Conservation (phyloP, 2,888 invertebrate species). For the Falcaria lacertinaria region DNA sequence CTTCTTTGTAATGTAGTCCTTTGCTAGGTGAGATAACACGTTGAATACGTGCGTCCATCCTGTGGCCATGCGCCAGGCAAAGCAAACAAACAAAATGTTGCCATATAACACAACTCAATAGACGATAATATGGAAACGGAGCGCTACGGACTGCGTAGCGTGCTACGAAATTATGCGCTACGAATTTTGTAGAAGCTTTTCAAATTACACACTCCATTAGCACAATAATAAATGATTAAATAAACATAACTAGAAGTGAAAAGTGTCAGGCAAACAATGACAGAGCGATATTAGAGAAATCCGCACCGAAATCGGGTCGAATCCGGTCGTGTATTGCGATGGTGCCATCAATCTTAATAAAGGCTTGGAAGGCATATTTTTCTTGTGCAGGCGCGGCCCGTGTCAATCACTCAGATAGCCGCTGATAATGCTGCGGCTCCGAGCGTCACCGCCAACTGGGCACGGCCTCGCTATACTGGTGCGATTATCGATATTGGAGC, state of each 20-base stretch:
- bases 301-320: constrained; percentile 29
- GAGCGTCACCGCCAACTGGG: not conserved
- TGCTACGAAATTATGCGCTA: too few relatives aligned
- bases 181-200: too few relatives aligned
- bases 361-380: constrained; percentile 66
- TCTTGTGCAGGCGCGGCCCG: constrained; percentile 49
- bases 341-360: constrained; percentile 69
- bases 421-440: constrained; percentile 34
- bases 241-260: not conserved
- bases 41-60: too few relatives aligned
- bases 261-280: constrained; percentile 23
- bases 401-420: constrained; percentile 64
- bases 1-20: not conserved
- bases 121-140: too few relatives aligned
- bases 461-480: not conserved
- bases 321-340: constrained; percentile 27
- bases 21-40: not conserved
- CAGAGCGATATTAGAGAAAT: constrained; percentile 38
- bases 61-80: too few relatives aligned
- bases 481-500: constrained; percentile 1
- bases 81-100: too few relatives aligned
- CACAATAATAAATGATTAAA: too few relatives aligned
- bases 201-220: too few relatives aligned
- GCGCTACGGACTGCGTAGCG: too few relatives aligned
- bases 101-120: too few relatives aligned